Conservation (phyloP, 2,888 invertebrate species). For the Tachina fera region DNA sequence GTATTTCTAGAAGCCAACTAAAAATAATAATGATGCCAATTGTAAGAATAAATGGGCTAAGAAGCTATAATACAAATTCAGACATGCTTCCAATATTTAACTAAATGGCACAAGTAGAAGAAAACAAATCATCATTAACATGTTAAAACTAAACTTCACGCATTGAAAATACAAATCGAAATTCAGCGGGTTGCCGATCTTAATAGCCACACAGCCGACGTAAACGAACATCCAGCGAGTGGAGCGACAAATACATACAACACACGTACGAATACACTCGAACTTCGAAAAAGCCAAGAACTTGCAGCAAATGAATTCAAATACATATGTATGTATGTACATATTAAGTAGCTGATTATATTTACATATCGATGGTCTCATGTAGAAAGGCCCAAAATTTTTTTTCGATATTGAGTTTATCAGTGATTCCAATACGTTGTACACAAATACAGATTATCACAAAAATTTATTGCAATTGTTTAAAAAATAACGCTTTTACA, state of each 20-base stretch:
- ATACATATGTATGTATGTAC: too few species aligned
- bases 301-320: not conserved
- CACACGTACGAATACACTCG: not conserved
- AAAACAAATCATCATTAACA: conserved; percentile 62
- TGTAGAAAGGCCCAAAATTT: too few species aligned
- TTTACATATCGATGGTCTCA: too few species aligned
- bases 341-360: not conserved
- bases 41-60: conserved; percentile 58
- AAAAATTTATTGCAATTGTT: too few species aligned
- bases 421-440: too few species aligned
- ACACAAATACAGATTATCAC: too few species aligned
- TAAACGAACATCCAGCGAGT: not conserved
- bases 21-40: conserved; percentile 62
- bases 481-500: too few species aligned
- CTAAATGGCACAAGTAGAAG: conserved; percentile 53
- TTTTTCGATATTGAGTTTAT: too few species aligned
- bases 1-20: not conserved
- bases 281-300: not conserved
- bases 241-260: not conserved
- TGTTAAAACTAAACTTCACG: conserved; percentile 64
- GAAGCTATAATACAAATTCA: conserved; percentile 58
- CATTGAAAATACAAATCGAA: conserved; percentile 69
- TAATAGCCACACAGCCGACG: not conserved
- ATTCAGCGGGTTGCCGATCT: conserved; percentile 44
- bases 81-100: conserved; percentile 62